Base-by-base conservation (phyloP, 2,113 vertebrate species). In the Pelobates fuscus region DNA sequence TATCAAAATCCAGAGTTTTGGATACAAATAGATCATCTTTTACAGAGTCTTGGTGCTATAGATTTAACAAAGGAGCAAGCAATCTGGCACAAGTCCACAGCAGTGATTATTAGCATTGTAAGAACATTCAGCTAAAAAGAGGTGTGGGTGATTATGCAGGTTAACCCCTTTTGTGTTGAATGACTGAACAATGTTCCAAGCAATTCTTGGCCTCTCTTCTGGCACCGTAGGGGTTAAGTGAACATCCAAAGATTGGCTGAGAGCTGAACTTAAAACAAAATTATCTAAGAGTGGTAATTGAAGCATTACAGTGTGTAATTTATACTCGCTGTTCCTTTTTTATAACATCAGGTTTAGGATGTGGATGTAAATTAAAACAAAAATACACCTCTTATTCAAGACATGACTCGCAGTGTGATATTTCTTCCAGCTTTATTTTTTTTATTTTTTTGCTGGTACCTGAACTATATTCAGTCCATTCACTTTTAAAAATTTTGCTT, bases 311-410 rank as follows among this genome's bases (percentile, higher is more conserved):
- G 55, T 32, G 52, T 60, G 20, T 65, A 65, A 41, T 65, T 74
- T 43, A 20, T 32, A 44, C 70, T 30, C 54, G 26, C 60, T 7
- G 32, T 26, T 63, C 8, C 23, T 72, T 72, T 46, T 72, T 20
- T 63, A 63, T 64, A 37, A 63, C 70, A 70, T 70, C 55, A 44
- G 55, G 68, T 54, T 72, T n/a, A 64, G 26, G 27, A 54, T 63
- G 37, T 26, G 43, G 32, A 72, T 63, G 59, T 54, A 52, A 63
- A 63, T 72, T 72, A 63, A 63, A 60, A 55, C 7, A 5, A 55
- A 62, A 23, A 71, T 61, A 71, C 49, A 71, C 32, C 61, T 74
- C 49, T 65, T 74, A 44, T 49, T 72, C 70, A 63, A 54, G 26
- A 72, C 61, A 63, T 63, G 18, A 29, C 30, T 65, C 49, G 27